Evolutionary conservation across 2,113 vertebrate species (phyloP).

Genomic region (Pterophyllum scalare): DNA sequence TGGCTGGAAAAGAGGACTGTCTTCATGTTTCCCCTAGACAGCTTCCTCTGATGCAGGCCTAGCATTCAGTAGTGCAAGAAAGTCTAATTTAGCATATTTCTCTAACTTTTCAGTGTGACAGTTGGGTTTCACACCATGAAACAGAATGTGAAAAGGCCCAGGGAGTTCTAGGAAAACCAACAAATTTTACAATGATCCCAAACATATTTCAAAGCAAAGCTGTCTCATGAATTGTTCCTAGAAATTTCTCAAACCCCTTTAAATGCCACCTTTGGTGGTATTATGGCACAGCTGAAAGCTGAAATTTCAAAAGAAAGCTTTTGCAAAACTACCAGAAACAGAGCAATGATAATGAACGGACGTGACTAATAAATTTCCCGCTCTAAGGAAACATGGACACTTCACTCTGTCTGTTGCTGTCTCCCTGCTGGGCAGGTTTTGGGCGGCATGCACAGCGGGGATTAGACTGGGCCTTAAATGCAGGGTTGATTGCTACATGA

Average conservation of each 20-base stretch:
- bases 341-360: not conserved
- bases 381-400: not conserved
- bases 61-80: not conserved
- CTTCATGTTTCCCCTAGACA: not conserved
- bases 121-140: not conserved
- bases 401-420: no score
- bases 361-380: accelerated
- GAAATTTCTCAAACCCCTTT: no score
- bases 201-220: accelerated
- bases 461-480: no score
- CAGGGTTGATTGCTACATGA: no score
- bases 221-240: accelerated
- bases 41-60: not conserved
- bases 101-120: not conserved
- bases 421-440: no score
- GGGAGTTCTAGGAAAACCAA: not conserved
- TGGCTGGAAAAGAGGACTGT: accelerated
- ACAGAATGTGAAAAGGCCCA: accelerated
- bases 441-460: no score
- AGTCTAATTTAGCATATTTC: not conserved
- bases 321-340: not conserved
- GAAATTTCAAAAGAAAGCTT: no score
- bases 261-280: not conserved
- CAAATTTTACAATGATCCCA: accelerated
- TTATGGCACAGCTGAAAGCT: not conserved